A percentile compares a stretch with the other conserved stretches of the same genome.
These are phyloP conservation scores for Hypsibius dujardini DNA, from an alignment of 1,140 invertebrate species.

Conservation along the genomic window DNA sequence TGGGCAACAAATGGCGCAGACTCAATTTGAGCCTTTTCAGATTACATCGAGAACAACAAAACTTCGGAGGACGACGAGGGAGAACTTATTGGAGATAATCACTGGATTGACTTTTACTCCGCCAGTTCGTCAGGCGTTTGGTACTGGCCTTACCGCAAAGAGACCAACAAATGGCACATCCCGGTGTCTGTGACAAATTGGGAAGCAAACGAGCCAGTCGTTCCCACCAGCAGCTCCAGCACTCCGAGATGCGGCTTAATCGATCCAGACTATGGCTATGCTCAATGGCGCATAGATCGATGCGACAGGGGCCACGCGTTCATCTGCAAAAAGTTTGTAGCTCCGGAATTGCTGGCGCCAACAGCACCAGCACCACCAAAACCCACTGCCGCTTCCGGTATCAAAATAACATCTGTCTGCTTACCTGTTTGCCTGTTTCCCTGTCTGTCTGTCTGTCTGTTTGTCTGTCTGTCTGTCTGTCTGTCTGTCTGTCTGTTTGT, in stretches of 20 bases:
- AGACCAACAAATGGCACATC: not conserved
- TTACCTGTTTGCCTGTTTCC: not conserved
- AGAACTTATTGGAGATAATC: not conserved
- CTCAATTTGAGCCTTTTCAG: not conserved
- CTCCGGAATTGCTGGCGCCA: too few species aligned
- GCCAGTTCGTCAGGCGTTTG: not conserved
- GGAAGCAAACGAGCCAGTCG: not conserved
- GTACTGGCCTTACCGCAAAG: not conserved
- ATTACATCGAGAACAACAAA: not conserved
- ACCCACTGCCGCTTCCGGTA: not conserved
- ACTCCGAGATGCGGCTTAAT: not conserved
- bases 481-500: too few species aligned
- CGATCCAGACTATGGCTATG: not conserved
- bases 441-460: too few species aligned
- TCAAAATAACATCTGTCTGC: too few species aligned
- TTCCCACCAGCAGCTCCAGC: not conserved
- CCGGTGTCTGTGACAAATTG: not conserved
- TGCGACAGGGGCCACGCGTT: not conserved
- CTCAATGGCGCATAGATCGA: not conserved
- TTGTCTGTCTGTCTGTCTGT: too few species aligned
- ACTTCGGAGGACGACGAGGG: too few species aligned
- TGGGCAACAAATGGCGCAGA: not conserved
- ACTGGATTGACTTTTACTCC: not conserved
- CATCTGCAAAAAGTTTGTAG: constrained; percentile 5
- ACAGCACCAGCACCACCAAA: not conserved